Conservation (phyloP, 2,113 vertebrate species). For the Oryzias melastigma region DNA sequence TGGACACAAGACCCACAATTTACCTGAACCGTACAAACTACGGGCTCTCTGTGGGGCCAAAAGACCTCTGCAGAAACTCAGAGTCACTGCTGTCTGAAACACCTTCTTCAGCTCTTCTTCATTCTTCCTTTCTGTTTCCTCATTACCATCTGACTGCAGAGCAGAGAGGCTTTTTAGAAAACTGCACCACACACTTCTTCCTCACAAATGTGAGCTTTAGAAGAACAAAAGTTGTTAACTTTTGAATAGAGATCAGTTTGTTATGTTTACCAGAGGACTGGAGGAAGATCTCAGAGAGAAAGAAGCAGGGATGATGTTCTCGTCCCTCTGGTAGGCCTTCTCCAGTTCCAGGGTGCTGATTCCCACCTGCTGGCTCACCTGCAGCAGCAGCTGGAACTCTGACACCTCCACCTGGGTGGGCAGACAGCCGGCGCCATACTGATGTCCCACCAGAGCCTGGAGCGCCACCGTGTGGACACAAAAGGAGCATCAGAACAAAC, state of each 20-base stretch:
- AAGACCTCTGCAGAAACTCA: constrained; percentile 54
- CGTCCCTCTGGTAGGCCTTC: constrained; percentile 73
- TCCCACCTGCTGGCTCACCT: constrained; percentile 60
- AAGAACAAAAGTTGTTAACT: not conserved
- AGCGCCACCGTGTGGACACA: constrained; percentile 46
- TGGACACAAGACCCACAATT: not conserved
- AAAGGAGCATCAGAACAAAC: constrained; percentile 1
- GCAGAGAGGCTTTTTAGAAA: constrained; percentile 2
- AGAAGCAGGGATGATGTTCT: constrained; percentile 75
- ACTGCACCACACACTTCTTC: not conserved
- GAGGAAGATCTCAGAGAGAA: constrained; percentile 57
- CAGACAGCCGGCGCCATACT: constrained; percentile 68
- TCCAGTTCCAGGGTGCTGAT: constrained; percentile 68
- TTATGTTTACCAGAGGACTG: constrained; percentile 30
- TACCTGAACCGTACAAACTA: constrained; percentile 73
- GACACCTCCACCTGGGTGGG: constrained; percentile 73
- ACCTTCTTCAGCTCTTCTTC: constrained; percentile 52
- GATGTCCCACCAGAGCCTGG: constrained; percentile 77
- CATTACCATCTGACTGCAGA: constrained; percentile 11
- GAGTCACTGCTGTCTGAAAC: constrained; percentile 60
- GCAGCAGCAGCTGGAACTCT: constrained; percentile 76
- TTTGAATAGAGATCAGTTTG: not conserved
- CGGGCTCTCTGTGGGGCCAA: constrained; percentile 61
- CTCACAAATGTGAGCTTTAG: not conserved
- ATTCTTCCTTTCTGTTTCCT: constrained; percentile 16